Evolutionary conservation across 2,113 vertebrate genomes (phyloP), one percentile per base, ranked within the genome.

Genomic region (Tachycineta bicolor): DNA sequence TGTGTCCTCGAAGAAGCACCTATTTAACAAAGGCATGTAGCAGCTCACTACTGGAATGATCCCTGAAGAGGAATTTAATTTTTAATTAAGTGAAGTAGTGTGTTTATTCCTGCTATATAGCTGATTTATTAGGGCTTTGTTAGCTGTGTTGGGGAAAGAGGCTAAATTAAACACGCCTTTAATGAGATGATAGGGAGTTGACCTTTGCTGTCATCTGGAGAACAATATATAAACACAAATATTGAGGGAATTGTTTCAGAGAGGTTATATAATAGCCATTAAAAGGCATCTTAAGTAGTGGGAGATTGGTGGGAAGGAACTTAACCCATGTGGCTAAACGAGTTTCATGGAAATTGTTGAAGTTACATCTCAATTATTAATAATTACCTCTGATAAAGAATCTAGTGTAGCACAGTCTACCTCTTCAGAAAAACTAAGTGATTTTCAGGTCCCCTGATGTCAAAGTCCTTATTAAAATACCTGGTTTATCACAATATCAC

Each of bases 81-180:
- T 98, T 98, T 98, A 97, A 98, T 98, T 98, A 98, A 98, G 93
- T 89, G 94, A 96, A 98, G 92, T 81, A 82, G 37, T 93, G 88
- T 97, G 94, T 98, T 98, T 98, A 94, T 88, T 97, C 96, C 97
- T 95, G 67, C 87, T 95, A 62, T 94, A 91, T 52, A 97, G 71
- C 92, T 97, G 96, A 98, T 98, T 97, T 97, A 97, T 97, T 92
- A 93, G 83, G 90, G 71, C 90, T 96, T 94, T 90, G 58, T 94
- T 97, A 96, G 96, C 93, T 95, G 53, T 96, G 87, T 93, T 89
- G 91, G 80, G 71, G 85, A 94, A 96, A 94, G 71, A 71, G 47
- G 46, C 44, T 96, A 97, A 96, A 96, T 97, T 95, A 97, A 97
- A 90, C 75, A 78, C 87, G 91, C 47, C 60, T 97, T 97, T 97